Base-by-base conservation (phyloP, 2,797 vertebrate species). In the Sandelia bainsii region DNA sequence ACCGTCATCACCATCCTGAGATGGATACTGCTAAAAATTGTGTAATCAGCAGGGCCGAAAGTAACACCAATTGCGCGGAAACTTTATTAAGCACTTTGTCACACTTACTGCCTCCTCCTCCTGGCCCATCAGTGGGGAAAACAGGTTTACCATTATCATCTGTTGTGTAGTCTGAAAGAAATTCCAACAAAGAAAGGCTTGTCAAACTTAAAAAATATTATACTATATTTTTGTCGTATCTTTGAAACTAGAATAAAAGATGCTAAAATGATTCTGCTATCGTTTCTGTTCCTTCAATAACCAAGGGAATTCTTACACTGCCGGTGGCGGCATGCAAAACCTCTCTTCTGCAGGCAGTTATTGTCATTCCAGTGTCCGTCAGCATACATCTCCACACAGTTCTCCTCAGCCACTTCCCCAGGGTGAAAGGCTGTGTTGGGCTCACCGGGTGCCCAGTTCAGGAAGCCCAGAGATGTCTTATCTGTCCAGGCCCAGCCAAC, bases 321-420 rank as follows among this genome's bases (percentile, higher is more conserved):
- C 22, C 37, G 91, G n/a, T 92, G 91, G 54, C 87, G 91, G 65
- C 95, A 95, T 1, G 69, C 86, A 1, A 93, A 95, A 7, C 94
- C 91, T 91, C 92, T 93, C 83, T 93, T 94, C 76, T 93, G 79
- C 53, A 93, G 4, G 54, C 94, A 95, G 90, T 91, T 89, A 90
- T 95, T 93, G 90, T 95, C 94, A 0, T 95, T 95, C 95, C 95
- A 95, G 61, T 6, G 80, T 29, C 94, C 95, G 1, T 95, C 94
- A 0, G 34, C 20, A 71, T 94, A 94, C 94, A 95, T 94, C 87
- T 95, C 94, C 69, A 95, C 94, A 1, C 95, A 95, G 85, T 90
- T 92, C 89, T 95, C 94, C 22, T 81, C 81, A 0, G 29, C 80
- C n/a, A 85, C 57, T 0, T 90, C 68, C 1, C 93, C 94, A 0